Evolutionary conservation across 2,113 vertebrate species (phyloP), one percentile per base, ranked within the genome.

Genomic region (Myodes glareolus): DNA sequence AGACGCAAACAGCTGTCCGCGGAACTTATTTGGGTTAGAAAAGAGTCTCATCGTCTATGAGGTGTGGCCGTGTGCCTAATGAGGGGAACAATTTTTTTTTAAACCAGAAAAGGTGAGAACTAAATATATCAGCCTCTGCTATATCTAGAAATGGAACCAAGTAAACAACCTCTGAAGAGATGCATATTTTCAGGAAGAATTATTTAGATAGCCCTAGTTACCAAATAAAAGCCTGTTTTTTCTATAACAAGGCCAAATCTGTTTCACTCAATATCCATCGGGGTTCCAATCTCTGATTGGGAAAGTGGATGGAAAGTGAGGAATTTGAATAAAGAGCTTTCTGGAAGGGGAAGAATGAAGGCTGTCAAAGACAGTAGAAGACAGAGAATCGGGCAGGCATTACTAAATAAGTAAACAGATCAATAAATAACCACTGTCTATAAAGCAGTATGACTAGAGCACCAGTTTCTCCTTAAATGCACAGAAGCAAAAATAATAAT

Each of bases 1-100:
- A 94, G 91, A 89, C 61, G 91, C 81, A 78, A 87, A 90, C 82
- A 96, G 80, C 42, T 96, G 78, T 90, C 77, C 23, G 45, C 84
- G 63, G 84, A 95, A 96, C 21, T 95, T 90, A 94, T 58, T 45
- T 92, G 88, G 42, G 78, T 95, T 95, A 73, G 47, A 96, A 78
- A 91, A 88, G 70, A 93, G 29, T 73, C 7, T 86, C 72, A 11
- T 58, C 75, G 68, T 90, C 90, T 81, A 86, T 88, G 47, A 80
- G 73, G 39, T 91, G 75, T 91, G 92, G 80, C 92, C 33, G 42
- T 92, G 65, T 77, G 92, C 88, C 94, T 89, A 88, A 85, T 92
- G 80, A 88, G 70, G 91, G 33, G 72, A 91, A 73, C 7, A 0
- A 13, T 68, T 68, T 92, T 45, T 47, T 92, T 61, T 8, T 31